Conservation (phyloP, 2,113 vertebrate species). For the Lepus americanus region DNA sequence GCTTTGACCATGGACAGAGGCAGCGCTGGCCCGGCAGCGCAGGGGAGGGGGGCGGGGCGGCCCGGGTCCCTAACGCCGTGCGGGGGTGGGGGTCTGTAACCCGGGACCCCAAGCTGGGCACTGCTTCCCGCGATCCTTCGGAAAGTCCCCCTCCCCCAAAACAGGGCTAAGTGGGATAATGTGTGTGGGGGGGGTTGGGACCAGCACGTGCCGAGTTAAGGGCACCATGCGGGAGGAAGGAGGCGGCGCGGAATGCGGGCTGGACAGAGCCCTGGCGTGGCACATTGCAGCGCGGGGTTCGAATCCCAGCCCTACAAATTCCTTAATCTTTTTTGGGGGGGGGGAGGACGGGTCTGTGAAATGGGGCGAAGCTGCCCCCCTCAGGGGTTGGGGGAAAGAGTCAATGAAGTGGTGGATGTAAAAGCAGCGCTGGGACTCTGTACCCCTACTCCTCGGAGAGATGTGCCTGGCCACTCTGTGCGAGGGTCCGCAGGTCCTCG, state of each 20-base stretch:
- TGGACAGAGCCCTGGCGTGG: background rate
- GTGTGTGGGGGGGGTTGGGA: background rate
- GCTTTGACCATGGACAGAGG: conserved; percentile 96
- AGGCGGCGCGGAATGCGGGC: background rate
- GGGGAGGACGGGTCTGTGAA: background rate
- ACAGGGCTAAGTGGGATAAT: background rate
- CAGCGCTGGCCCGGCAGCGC: conserved; percentile 88
- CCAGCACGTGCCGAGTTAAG: conserved; percentile 62
- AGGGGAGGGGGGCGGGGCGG: conserved; percentile 54
- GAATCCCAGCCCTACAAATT: background rate
- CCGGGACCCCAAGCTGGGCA: background rate
- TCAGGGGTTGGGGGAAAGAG: background rate
- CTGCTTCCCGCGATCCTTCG: background rate
- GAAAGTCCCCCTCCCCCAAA: background rate
- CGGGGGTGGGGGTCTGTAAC: conserved; percentile 34
- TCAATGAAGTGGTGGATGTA: background rate
- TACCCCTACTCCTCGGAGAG: too few relatives aligned
- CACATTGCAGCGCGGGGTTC: background rate
- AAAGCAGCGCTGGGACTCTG: background rate
- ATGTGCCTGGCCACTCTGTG: background rate
- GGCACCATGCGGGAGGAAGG: background rate
- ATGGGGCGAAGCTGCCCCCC: background rate
- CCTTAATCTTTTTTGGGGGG: background rate
- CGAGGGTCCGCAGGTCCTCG: background rate
- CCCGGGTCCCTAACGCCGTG: background rate